phyloP scores from a whole-genome alignment of 2,888 invertebrate species.

The Drosophila cyrtoloma region DNA sequence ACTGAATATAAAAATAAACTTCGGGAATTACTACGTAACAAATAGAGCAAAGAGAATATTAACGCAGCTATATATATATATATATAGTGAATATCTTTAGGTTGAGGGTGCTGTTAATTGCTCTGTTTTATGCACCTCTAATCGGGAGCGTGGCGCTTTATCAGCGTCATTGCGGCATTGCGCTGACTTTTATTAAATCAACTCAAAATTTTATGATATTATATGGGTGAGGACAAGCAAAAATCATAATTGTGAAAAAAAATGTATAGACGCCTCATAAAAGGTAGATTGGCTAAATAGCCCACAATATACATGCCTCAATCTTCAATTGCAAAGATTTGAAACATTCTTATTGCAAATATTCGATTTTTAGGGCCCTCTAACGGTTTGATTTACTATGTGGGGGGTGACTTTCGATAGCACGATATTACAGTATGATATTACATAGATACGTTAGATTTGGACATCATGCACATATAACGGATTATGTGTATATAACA shows the following conservation, averaged over 20 bases:
- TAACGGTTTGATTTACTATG: constrained; percentile 49
- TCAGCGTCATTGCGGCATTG: constrained; percentile 29
- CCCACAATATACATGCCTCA: constrained; percentile 60
- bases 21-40: constrained; percentile 10
- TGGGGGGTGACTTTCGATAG: constrained; percentile 13
- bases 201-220: constrained; percentile 61
- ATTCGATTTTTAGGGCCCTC: constrained; percentile 30
- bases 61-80: background rate
- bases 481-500: constrained; percentile 3
- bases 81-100: constrained; percentile 1
- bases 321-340: constrained; percentile 54
- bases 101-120: constrained; percentile 28
- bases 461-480: constrained; percentile 8
- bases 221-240: constrained; percentile 27
- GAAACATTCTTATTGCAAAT: constrained; percentile 17
- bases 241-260: constrained; percentile 59
- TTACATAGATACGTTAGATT: constrained; percentile 23
- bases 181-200: constrained; percentile 61
- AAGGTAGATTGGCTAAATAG: constrained; percentile 30
- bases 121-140: constrained; percentile 24
- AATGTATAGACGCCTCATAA: constrained; percentile 52
- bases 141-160: constrained; percentile 54
- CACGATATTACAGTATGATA: constrained; percentile 23
- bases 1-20: background rate
- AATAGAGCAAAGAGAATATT: background rate